Conservation (phyloP, 2,888 invertebrate genomes). For the Melanotus villosus region DNA sequence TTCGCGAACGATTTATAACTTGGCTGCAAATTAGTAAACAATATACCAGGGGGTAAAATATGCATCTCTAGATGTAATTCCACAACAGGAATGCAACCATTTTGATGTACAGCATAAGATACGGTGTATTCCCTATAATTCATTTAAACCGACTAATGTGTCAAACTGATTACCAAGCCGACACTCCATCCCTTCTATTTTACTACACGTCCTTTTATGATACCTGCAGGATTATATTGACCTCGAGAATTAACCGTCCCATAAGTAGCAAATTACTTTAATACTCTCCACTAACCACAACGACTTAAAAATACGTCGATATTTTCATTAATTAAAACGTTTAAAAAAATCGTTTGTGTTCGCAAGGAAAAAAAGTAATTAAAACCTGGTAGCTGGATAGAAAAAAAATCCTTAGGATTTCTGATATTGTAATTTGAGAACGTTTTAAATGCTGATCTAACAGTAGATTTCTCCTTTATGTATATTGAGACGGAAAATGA, state of each 20-base stretch:
- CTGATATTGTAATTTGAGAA: too few species aligned
- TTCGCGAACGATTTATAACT: slow-evolving; percentile 15
- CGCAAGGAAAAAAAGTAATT: too few species aligned
- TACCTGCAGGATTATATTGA: neutral
- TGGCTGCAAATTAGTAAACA: slow-evolving; percentile 36
- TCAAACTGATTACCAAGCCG: slow-evolving; percentile 49
- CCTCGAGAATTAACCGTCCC: neutral
- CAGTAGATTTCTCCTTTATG: too few species aligned
- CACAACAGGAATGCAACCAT: slow-evolving; percentile 42
- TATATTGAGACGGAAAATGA: slow-evolving; percentile 45
- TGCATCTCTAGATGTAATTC: slow-evolving; percentile 39
- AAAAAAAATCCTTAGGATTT: too few species aligned
- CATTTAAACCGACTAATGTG: slow-evolving; percentile 47
- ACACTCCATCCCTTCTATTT: slow-evolving; percentile 32
- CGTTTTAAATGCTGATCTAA: too few species aligned
- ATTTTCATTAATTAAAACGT: too few species aligned
- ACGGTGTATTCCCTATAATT: slow-evolving; percentile 40
- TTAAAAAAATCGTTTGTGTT: too few species aligned
- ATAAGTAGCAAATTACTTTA: too few species aligned
- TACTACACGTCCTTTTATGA: slow-evolving; percentile 34
- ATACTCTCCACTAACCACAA: too few species aligned
- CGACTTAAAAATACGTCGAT: too few species aligned
- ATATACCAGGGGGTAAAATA: slow-evolving; percentile 37
- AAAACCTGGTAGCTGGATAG: too few species aligned
- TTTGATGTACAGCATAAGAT: slow-evolving; percentile 49